Base-by-base conservation (phyloP, 2,888 invertebrate species). In the Phengaris alcon region DNA sequence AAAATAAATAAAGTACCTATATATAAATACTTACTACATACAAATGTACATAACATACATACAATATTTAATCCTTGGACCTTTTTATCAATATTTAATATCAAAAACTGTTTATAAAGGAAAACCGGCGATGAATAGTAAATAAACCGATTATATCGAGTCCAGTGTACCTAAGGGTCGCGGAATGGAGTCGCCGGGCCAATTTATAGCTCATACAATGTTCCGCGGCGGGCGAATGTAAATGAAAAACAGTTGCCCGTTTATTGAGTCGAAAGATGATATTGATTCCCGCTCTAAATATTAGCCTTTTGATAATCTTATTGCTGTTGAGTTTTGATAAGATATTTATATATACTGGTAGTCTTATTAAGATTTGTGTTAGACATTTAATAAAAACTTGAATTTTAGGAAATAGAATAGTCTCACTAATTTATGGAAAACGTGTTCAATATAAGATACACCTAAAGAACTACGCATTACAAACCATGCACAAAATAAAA, bases 131-230 rank as follows among this genome's bases (percentile, higher is more conserved):
- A 79, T 83, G 83, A 77, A 80, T 68, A 15, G 48, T 48, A 46
- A 75, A 74, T 48, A 9, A 72, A 70, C 10, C 8, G 75, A 76
- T 75, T 55, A 9, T 35, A n/a, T 73, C 77, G 68, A n/a, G 15
- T 22, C 22, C 75, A 57, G 73, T 78, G 77, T 81, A 35, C 35
- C 35, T 35, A 77, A 77, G 76, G 79, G 79, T 74, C 73, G 75
- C 75, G 79, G 76, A 82, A 82, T 83, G 83, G 81, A 84, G 83
- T 83, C 82, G 79, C 83, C 81, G 82, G 79, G 80, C 82, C 84
- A 84, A 85, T 86, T 86, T 86, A 86, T 86, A 82, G 84, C 81
- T 83, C 84, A 82, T 84, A 84, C 82, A 80, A 83, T 78, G 82
- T 80, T 80, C 83, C 81, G 83, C 83, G 82, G 81, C 80, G 80